phyloP scores from a whole-genome alignment of 2,113 vertebrate genomes.

The Pelecanoides urinatrix region DNA sequence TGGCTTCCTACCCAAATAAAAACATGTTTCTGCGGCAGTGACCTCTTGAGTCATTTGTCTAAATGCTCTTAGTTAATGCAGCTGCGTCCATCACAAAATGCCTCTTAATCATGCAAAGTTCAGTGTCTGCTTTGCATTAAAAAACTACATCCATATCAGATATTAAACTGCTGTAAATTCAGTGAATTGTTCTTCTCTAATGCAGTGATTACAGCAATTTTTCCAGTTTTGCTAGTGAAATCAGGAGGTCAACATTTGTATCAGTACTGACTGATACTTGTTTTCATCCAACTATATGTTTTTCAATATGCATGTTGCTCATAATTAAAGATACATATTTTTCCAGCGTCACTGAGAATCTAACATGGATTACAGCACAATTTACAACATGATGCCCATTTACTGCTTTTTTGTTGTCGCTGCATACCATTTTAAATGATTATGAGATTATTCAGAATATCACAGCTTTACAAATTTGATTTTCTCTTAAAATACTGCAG shows the following conservation, averaged over 20 bases:
- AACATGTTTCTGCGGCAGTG: not conserved
- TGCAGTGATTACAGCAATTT: not conserved
- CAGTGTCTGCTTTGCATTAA: conserved; percentile 13
- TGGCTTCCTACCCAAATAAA: not conserved
- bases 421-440: not conserved
- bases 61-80: conserved; percentile 34
- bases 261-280: not conserved
- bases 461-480: not conserved
- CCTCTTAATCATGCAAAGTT: conserved; percentile 12
- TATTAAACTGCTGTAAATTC: not conserved
- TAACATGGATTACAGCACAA: not conserved
- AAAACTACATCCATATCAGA: not conserved
- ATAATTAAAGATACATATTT: not conserved
- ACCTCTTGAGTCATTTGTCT: not conserved
- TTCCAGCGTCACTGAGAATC: not conserved
- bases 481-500: not conserved
- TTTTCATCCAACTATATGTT: not conserved
- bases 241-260: not conserved
- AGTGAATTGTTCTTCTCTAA: not conserved
- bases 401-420: not conserved
- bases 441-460: not conserved
- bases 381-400: not conserved
- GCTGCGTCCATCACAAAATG: not conserved
- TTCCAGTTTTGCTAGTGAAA: not conserved
- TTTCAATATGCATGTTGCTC: not conserved